Evolutionary conservation across 2,113 vertebrate species (phyloP).

Genomic region (Cynocephalus volans): DNA sequence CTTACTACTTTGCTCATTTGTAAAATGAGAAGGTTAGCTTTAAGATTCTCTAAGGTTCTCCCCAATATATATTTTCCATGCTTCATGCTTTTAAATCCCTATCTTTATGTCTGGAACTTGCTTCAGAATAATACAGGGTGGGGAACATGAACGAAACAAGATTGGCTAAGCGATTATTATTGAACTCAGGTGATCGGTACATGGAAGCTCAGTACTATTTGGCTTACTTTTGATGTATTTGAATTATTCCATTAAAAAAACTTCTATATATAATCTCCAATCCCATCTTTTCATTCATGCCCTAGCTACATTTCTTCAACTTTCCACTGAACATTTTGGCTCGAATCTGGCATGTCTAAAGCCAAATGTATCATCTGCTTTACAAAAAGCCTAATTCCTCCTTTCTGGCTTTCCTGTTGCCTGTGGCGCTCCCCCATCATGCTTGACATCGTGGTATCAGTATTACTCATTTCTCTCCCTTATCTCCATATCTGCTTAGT

Average conservation of each 20-base stretch:
- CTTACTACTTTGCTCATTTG: background rate
- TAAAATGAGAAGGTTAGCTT: background rate
- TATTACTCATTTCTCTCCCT: background rate
- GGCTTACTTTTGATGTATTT: background rate
- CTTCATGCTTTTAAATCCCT: background rate
- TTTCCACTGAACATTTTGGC: background rate
- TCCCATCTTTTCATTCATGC: background rate
- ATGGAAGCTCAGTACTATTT: background rate
- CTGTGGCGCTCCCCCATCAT: rapidly evolving
- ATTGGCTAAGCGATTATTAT: too few species aligned
- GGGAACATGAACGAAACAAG: background rate
- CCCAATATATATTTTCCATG: background rate
- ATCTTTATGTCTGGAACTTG: background rate
- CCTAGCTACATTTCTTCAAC: background rate
- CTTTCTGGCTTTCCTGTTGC: background rate
- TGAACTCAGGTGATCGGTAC: background rate
- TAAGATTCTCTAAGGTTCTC: background rate
- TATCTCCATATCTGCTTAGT: background rate
- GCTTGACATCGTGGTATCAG: background rate
- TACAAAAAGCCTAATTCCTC: background rate
- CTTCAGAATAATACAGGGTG: background rate
- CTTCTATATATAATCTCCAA: background rate
- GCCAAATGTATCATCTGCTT: background rate
- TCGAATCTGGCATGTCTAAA: background rate
- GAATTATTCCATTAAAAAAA: background rate